phyloP scores from a whole-genome alignment of 2,888 invertebrate species.

The Priocnemis perturbator region DNA sequence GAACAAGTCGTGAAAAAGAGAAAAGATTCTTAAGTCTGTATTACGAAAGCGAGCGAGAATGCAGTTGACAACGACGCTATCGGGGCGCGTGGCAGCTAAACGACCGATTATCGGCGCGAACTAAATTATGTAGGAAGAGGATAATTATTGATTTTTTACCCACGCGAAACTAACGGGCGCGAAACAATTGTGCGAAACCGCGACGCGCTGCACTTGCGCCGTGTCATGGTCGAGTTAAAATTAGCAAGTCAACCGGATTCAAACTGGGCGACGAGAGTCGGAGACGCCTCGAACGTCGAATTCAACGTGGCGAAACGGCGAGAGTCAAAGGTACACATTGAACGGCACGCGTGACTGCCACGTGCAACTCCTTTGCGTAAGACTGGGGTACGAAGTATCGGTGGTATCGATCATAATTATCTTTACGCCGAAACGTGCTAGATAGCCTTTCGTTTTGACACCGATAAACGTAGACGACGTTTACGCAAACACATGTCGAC shows the following conservation, averaged over 20 bases:
- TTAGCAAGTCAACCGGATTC: conserved; percentile 73
- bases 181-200: conserved; percentile 62
- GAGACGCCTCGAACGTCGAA: conserved; percentile 37
- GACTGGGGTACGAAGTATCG: neutral
- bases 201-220: conserved; percentile 63
- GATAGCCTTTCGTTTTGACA: neutral
- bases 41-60: neutral
- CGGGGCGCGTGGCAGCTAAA: conserved; percentile 34
- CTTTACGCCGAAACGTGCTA: neutral
- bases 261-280: conserved; percentile 37
- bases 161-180: conserved; percentile 26
- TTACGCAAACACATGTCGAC: no score
- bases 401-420: neutral
- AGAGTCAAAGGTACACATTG: conserved; percentile 18
- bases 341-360: conserved; percentile 9
- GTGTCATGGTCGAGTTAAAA: conserved; percentile 75
- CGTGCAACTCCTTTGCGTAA: neutral
- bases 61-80: conserved; percentile 12
- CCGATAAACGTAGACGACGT: no score
- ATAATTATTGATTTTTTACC: conserved; percentile 26
- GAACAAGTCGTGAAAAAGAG: no score
- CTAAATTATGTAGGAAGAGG: no score
- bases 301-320: conserved; percentile 38
- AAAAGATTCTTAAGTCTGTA: no score
- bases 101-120: no score